Conservation (phyloP, 2,113 vertebrate species). For the Cichladusa arquata region DNA sequence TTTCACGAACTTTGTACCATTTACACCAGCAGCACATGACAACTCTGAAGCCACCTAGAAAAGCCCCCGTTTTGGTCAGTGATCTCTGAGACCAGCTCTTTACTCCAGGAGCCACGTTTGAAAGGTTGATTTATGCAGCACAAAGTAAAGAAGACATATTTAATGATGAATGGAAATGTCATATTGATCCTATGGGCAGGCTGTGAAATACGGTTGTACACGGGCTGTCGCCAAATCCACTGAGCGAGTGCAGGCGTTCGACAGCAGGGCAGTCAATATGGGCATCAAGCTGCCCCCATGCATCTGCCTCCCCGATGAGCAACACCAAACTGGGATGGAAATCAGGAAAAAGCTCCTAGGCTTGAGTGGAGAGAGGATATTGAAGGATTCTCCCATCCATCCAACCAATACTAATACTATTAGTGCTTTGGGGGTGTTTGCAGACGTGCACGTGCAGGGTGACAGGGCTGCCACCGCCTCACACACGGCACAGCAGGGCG, state of each 20-base stretch:
- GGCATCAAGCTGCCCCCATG: accelerated
- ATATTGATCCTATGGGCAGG: constrained; percentile 64
- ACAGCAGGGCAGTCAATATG: neutral
- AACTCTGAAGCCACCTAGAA: neutral
- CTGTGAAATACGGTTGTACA: constrained; percentile 49
- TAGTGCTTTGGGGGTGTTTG: neutral
- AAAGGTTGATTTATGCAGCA: constrained; percentile 69
- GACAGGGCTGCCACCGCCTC: accelerated
- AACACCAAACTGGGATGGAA: neutral
- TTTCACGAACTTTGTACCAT: neutral
- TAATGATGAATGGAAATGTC: constrained; percentile 67
- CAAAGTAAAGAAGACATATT: constrained; percentile 61
- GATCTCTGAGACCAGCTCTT: neutral
- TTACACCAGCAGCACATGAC: neutral
- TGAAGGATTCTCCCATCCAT: neutral
- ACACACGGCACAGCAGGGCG: accelerated
- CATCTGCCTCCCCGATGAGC: neutral
- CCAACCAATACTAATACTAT: neutral
- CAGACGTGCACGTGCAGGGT: neutral
- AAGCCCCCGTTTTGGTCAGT: neutral
- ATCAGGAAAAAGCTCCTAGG: neutral
- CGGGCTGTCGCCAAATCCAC: neutral
- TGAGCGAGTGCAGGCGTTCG: neutral
- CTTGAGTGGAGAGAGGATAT: neutral
- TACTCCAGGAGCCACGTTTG: neutral